Conservation (phyloP, 2,888 invertebrate species). For the Temnothorax unifasciatus region DNA sequence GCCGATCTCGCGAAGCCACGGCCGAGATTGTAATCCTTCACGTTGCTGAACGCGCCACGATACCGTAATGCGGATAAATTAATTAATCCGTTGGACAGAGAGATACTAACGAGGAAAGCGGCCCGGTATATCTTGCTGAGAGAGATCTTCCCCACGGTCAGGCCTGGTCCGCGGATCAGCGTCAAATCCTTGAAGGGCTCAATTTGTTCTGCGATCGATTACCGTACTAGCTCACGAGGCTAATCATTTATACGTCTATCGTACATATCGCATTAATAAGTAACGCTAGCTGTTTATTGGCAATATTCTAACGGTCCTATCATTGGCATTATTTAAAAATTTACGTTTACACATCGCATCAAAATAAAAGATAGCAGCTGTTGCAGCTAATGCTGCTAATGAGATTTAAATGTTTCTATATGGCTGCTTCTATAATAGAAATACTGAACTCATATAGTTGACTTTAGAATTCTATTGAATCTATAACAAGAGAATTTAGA, state of each 20-base stretch:
- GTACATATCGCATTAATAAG: background rate
- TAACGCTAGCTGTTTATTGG: background rate
- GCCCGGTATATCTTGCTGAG: conserved; percentile 28
- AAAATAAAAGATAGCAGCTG: background rate
- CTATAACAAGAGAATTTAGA: background rate
- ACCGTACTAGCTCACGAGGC: background rate
- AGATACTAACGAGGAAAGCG: conserved; percentile 49
- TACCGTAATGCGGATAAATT: conserved; percentile 67
- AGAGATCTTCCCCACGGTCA: conserved; percentile 16
- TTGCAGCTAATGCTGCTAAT: background rate
- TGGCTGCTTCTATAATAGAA: background rate
- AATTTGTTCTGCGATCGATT: conserved; percentile 52
- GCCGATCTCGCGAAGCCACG: conserved; percentile 21
- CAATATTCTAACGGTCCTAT: background rate
- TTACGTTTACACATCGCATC: background rate
- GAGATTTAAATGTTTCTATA: background rate
- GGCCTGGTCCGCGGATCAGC: conserved; percentile 30
- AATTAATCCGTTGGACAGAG: conserved; percentile 65
- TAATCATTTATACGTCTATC: conserved; percentile 26
- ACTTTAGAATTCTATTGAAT: conserved; percentile 8
- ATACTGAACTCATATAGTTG: background rate
- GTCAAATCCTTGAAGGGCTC: conserved; percentile 51
- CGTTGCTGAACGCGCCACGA: conserved; percentile 50
- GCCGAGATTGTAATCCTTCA: conserved; percentile 43
- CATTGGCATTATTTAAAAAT: background rate